These are phyloP conservation scores for Leptinotarsa rubiginosa DNA, from an alignment of 2,888 invertebrate species.

Conservation along the genomic window DNA sequence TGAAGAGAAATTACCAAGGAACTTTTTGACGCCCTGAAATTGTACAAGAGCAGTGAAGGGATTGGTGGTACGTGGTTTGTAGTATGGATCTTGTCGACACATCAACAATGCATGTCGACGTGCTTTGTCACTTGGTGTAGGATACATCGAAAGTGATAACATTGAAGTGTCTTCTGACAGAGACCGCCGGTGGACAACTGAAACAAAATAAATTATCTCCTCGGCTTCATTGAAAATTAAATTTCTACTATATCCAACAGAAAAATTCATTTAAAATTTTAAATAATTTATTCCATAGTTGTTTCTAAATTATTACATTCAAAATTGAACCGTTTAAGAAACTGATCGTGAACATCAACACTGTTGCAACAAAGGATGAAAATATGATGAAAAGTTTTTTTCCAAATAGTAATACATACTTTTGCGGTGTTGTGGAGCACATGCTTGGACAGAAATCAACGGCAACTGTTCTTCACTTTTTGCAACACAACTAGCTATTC, in stretches of 20 bases:
- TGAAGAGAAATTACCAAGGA: slow-evolving; percentile 83
- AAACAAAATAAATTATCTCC: slow-evolving; percentile 30
- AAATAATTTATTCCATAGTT: not conserved
- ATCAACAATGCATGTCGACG: slow-evolving; percentile 82
- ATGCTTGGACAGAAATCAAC: slow-evolving; percentile 54
- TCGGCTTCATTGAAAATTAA: not conserved
- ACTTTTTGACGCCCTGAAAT: slow-evolving; percentile 85
- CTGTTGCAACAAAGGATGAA: not conserved
- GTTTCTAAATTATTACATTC: slow-evolving; percentile 6
- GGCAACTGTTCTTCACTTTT: slow-evolving; percentile 68
- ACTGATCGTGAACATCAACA: slow-evolving; percentile 19
- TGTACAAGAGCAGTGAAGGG: slow-evolving; percentile 81
- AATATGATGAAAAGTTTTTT: slow-evolving; percentile 21
- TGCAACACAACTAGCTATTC: slow-evolving; percentile 61
- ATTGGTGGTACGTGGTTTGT: slow-evolving; percentile 78
- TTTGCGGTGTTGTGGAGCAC: slow-evolving; percentile 61
- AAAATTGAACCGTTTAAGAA: not conserved
- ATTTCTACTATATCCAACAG: too few species aligned
- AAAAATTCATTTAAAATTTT: not conserved
- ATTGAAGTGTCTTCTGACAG: slow-evolving; percentile 77
- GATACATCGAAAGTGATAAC: slow-evolving; percentile 72
- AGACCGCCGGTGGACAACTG: slow-evolving; percentile 78
- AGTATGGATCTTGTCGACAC: slow-evolving; percentile 86
- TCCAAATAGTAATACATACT: slow-evolving; percentile 52
- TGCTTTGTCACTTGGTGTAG: slow-evolving; percentile 80